Evolutionary conservation across 2,113 vertebrate genomes (phyloP).

Genomic region (Forbesichthys agassizii): DNA sequence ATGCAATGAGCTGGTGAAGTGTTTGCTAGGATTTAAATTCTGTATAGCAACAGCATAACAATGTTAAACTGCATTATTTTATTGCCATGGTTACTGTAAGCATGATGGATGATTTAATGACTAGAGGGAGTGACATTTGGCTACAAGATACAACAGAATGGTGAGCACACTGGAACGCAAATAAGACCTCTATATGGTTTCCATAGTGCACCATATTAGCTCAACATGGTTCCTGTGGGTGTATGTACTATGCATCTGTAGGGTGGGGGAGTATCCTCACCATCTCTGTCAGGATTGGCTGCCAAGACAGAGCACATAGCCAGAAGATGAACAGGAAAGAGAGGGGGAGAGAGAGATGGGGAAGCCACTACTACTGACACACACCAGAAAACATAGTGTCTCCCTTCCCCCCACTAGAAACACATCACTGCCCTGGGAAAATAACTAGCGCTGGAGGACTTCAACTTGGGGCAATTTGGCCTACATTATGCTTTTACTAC

Average conservation of each 20-base stretch:
- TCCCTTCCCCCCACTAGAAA: slow-evolving; percentile 57
- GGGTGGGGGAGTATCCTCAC: slow-evolving; percentile 39
- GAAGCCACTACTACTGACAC: slow-evolving; percentile 52
- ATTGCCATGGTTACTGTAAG: background rate
- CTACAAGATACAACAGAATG: slow-evolving; percentile 12
- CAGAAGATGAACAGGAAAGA: slow-evolving; percentile 9
- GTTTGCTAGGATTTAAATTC: too few species aligned
- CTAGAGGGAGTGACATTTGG: background rate
- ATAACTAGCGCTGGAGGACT: slow-evolving; percentile 24
- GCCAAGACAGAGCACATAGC: slow-evolving; percentile 38
- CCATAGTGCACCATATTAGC: slow-evolving; percentile 21
- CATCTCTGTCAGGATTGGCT: slow-evolving; percentile 47
- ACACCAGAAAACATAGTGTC: slow-evolving; percentile 31
- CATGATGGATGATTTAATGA: too few species aligned
- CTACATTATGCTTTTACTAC: slow-evolving; percentile 31
- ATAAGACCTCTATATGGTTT: slow-evolving; percentile 15
- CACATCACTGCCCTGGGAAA: slow-evolving; percentile 51
- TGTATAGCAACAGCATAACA: background rate
- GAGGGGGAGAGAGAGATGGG: slow-evolving; percentile 38
- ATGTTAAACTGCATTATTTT: background rate
- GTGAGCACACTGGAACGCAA: background rate
- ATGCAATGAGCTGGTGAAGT: too few species aligned
- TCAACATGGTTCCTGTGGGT: background rate
- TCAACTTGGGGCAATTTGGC: slow-evolving; percentile 21
- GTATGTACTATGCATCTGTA: slow-evolving; percentile 6